Evolutionary conservation across 2,797 vertebrate species (phyloP).

Genomic region (Anabacerthia variegaticeps): DNA sequence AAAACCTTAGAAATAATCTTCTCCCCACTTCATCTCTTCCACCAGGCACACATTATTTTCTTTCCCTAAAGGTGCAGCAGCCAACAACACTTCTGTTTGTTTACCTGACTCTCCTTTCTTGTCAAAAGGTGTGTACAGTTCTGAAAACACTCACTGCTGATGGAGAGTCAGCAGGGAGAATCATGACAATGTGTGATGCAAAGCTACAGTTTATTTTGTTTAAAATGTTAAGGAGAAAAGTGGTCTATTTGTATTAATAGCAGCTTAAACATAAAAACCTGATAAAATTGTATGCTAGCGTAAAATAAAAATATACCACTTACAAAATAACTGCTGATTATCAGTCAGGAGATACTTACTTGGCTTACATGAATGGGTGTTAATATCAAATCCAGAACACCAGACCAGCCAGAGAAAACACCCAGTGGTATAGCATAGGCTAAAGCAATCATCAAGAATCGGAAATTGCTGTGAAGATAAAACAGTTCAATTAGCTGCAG

Average conservation of each 20-base stretch:
- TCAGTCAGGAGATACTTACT: conserved; percentile 77
- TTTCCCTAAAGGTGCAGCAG: background rate
- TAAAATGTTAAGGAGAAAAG: background rate
- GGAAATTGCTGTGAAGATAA: conserved; percentile 84
- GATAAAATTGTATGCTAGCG: background rate
- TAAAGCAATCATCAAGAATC: conserved; percentile 95
- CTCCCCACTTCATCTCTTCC: background rate
- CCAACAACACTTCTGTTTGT: background rate
- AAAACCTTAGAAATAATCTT: conserved; percentile 28
- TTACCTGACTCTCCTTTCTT: background rate
- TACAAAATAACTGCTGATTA: background rate
- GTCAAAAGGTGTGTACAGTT: background rate
- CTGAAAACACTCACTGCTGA: background rate
- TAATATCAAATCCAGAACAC: conserved; percentile 94
- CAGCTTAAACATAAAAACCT: background rate
- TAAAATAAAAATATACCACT: background rate
- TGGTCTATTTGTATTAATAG: background rate
- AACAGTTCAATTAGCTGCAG: conserved; percentile 14
- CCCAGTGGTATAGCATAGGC: conserved; percentile 95
- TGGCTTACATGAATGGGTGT: conserved; percentile 93
- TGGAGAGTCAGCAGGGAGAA: background rate
- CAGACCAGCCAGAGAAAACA: conserved; percentile 92
- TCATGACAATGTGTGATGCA: background rate
- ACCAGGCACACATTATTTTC: background rate
- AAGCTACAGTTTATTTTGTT: background rate